phyloP scores from a whole-genome alignment of 2,797 vertebrate genomes.

The Anniella stebbinsi region DNA sequence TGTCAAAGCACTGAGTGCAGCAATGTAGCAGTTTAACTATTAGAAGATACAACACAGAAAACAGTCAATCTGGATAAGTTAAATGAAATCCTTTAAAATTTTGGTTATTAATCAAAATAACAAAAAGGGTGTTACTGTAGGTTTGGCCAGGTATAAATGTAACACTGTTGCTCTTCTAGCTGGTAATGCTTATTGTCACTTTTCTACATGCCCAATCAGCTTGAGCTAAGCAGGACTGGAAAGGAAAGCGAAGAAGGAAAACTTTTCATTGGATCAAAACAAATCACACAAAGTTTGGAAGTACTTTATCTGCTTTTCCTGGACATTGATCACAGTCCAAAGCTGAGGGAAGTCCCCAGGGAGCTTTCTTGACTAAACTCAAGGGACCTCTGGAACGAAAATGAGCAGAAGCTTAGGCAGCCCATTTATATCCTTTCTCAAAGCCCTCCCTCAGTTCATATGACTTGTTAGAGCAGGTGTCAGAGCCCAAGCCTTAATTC shows the following conservation, averaged over 20 bases:
- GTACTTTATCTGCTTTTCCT: background rate
- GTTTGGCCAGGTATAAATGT: background rate
- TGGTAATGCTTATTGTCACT: background rate
- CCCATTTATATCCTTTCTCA: too few species aligned
- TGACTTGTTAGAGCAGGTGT: background rate
- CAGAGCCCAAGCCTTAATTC: background rate
- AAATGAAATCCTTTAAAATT: background rate
- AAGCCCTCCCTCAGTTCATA: background rate
- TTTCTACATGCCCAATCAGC: background rate
- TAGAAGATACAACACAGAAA: background rate
- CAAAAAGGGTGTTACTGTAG: background rate
- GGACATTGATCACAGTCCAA: background rate
- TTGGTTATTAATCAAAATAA: background rate
- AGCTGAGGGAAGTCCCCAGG: background rate
- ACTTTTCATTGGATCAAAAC: background rate
- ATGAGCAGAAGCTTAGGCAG: background rate
- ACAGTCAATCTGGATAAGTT: background rate
- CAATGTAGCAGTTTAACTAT: background rate
- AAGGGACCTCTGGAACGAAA: background rate
- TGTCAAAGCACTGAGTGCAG: background rate
- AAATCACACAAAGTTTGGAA: background rate
- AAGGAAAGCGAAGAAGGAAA: too few species aligned
- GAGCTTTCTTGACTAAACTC: background rate
- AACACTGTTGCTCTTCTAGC: background rate
- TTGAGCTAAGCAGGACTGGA: background rate